A percentile compares a stretch with the other conserved stretches of the same genome.
These are phyloP conservation scores for Hemicrepidius hirtus DNA, from an alignment of 2,888 invertebrate genomes.

Conservation along the genomic window DNA sequence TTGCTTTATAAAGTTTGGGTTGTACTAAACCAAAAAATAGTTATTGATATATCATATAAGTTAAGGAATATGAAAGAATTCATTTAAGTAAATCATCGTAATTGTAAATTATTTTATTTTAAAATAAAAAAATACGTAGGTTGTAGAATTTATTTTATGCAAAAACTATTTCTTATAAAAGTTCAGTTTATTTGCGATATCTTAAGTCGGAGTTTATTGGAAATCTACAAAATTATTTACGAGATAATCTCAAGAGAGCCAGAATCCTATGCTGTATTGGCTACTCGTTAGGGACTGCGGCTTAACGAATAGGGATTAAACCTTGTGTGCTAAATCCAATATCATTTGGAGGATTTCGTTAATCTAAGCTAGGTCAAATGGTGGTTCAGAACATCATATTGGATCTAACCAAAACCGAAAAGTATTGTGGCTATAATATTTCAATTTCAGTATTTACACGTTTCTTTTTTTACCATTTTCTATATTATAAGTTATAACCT, in stretches of 20 bases:
- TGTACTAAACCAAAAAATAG: too few relatives aligned
- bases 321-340: constrained; percentile 18
- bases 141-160: not conserved
- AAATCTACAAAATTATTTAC: constrained; percentile 8
- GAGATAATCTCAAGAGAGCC: constrained; percentile 11
- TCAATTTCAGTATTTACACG: too few relatives aligned
- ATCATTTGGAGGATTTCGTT: constrained; percentile 19
- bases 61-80: too few relatives aligned
- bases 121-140: not conserved
- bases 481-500: too few relatives aligned
- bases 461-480: too few relatives aligned
- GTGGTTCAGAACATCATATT: not conserved
- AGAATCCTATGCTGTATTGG: constrained; percentile 8
- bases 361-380: constrained; percentile 3
- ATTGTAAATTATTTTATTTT: too few relatives aligned
- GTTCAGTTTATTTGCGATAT: not conserved
- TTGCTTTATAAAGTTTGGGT: too few relatives aligned
- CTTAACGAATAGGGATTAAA: constrained; percentile 22
- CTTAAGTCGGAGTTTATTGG: not conserved
- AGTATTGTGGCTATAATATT: too few relatives aligned
- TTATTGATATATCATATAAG: too few relatives aligned
- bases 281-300: constrained; percentile 12
- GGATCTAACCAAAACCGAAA: too few relatives aligned
- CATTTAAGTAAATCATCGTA: too few relatives aligned
- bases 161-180: not conserved